Conservation (phyloP, 2,888 invertebrate genomes). For the Allolobophora icterica region DNA sequence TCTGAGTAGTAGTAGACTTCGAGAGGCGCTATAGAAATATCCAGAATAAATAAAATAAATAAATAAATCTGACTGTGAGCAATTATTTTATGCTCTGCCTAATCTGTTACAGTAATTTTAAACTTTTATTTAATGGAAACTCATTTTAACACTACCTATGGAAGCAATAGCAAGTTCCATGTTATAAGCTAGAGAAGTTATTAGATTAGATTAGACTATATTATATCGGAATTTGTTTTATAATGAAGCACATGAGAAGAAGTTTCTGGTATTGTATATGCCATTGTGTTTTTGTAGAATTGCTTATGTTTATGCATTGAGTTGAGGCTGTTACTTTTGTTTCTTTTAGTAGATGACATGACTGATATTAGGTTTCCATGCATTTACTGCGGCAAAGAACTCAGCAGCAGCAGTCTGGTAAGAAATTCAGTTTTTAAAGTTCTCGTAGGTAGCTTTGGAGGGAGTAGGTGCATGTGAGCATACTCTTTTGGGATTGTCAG, state of each 20-base stretch:
- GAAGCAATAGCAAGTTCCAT: background rate
- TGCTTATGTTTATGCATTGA: too few relatives aligned
- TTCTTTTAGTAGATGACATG: background rate
- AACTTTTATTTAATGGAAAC: background rate
- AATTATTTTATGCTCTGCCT: background rate
- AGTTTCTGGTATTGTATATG: background rate
- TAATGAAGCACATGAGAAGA: background rate
- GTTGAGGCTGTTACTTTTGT: background rate
- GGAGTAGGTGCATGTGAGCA: too few relatives aligned
- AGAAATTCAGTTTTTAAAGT: background rate
- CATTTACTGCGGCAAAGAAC: conserved; percentile 31
- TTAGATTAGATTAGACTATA: background rate
- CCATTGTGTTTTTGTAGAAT: background rate
- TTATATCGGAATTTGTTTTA: too few relatives aligned
- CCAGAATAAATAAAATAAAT: too few relatives aligned
- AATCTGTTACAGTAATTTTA: background rate
- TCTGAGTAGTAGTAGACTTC: too few relatives aligned
- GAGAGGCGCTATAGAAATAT: too few relatives aligned
- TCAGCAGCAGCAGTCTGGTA: conserved; percentile 22
- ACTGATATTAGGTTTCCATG: conserved; percentile 21
- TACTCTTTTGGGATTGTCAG: too few relatives aligned
- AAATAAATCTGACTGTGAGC: background rate
- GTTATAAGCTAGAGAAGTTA: background rate
- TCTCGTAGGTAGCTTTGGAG: too few relatives aligned
- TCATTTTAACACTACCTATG: background rate